Conservation (phyloP, 2,888 invertebrate genomes). For the Hemicrepidius hirtus region DNA sequence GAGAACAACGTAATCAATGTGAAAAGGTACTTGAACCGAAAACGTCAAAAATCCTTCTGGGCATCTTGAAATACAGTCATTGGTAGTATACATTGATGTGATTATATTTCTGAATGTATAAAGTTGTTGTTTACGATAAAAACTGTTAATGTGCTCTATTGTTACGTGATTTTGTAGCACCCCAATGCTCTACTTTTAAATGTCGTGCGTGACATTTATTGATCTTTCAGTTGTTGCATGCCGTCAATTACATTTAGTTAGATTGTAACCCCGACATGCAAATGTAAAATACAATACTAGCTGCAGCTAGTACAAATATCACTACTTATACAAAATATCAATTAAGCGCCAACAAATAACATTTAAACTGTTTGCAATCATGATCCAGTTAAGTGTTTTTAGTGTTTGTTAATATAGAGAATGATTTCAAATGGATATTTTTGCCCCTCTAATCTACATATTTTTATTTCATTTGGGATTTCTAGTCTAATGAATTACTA, state of each 20-base stretch:
- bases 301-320: neutral
- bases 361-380: too few relatives aligned
- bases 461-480: conserved; percentile 2
- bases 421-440: conserved; percentile 13
- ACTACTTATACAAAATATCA: neutral
- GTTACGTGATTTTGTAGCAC: conserved; percentile 25
- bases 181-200: conserved; percentile 33
- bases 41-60: neutral
- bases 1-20: neutral
- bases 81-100: too few relatives aligned
- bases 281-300: conserved; percentile 12
- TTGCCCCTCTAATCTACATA: neutral
- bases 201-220: conserved; percentile 43
- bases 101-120: too few relatives aligned
- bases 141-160: too few relatives aligned
- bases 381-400: too few relatives aligned
- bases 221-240: conserved; percentile 48
- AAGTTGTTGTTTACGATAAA: too few relatives aligned
- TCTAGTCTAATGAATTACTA: conserved; percentile 9
- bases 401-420: neutral
- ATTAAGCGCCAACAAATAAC: neutral
- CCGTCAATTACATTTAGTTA: conserved; percentile 39
- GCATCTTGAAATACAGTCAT: too few relatives aligned
- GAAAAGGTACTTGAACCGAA: conserved; percentile 6
- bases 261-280: conserved; percentile 35